Evolutionary conservation across 2,888 invertebrate genomes (phyloP), one percentile per base, ranked within the genome.

Genomic region (Parascotia fuliginaria): DNA sequence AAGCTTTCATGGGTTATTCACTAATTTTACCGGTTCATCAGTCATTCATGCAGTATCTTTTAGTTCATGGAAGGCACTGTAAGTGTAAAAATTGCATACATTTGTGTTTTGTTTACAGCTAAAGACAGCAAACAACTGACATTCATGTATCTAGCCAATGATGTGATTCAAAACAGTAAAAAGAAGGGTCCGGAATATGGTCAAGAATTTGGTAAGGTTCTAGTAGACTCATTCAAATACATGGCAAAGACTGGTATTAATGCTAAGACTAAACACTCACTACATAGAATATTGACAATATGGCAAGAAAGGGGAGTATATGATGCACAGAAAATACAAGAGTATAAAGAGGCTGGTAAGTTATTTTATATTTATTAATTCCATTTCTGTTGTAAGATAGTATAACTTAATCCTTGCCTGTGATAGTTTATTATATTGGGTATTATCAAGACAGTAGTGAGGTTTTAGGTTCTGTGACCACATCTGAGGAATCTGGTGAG

Each of bases 131-230:
- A 96, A 70, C 98, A 98, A 79, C 91, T 99, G 45, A 98, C 98
- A 11, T 97, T 98, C 74, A 97, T 99, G 95, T 99, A 99, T 87
- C 93, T 99, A 71, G 99, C 99, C 24, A 99, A 99, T 93, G 99
- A 99, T 93, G 98, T 99, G 22, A 98, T 99, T 72, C 99, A 99
- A 83, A 99, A 99, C 77, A 98, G 98, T 81, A 97, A 97, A 83
- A 99, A 98, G 85, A 99, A 99, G 85, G 98, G 98, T 0, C 98
- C 98, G 0, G 98, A 99, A 83, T 99, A 96, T 87, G 97, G 97
- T 0, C 95, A 96, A 79, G 97, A 97, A 78, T 99, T 97, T 89
- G 96, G 95, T 5, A 92, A 93, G 46, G 95, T 96, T 7, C 85
- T 99, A 40, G 94, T 94, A 42, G 97, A 96, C 74, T 96, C 97